Evolutionary conservation across 2,888 invertebrate species (phyloP), one percentile per base, ranked within the genome.

Genomic region (Netelia inedita): DNA sequence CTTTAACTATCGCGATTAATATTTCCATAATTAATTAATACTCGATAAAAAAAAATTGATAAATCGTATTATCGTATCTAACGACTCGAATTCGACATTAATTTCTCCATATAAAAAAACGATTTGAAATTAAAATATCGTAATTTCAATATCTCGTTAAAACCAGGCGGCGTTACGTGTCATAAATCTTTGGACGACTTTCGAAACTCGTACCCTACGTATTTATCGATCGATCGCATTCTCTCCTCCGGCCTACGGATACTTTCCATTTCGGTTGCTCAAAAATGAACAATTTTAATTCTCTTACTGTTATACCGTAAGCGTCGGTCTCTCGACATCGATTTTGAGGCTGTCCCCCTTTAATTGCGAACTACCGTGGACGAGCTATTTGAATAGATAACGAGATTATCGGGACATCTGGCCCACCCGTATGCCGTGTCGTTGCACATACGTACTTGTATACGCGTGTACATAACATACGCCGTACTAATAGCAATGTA

Each of bases 371-470:
- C 43, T 55, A 23, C 46, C 71, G 65, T 55, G 43, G 78, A 85
- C 68, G 69, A 85, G 85, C 82, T 86, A 87, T 83, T 85, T 79
- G 76, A 85, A 76, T 85, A 85, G 85, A 87, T 87, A 86, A 85
- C 73, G 78, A 73, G 74, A 86, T 87, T 87, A 87, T 87, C 87
- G 57, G 73, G 55, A 87, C 87, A 87, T 87, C 87, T 87, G 87
- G 83, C 73, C 76, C 61, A 78, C 78, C 85, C 86, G 85, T 85
- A 86, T 85, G 79, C 76, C 55, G 53, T 65, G 28, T 50, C 28
- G 23, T 65, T 57, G 21, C n/a, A 3, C 55, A 66, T 78, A 61
- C 53, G 21, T 53, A 61, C 41, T 16, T 14, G 43, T 23, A 14
- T 19, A 71, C 14, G 53, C 59, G 28, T n/a, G 46, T 55, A 35